Evolutionary conservation across 2,797 vertebrate species (phyloP), one percentile per base, ranked within the genome.

Genomic region (Trichosurus vulpecula): DNA sequence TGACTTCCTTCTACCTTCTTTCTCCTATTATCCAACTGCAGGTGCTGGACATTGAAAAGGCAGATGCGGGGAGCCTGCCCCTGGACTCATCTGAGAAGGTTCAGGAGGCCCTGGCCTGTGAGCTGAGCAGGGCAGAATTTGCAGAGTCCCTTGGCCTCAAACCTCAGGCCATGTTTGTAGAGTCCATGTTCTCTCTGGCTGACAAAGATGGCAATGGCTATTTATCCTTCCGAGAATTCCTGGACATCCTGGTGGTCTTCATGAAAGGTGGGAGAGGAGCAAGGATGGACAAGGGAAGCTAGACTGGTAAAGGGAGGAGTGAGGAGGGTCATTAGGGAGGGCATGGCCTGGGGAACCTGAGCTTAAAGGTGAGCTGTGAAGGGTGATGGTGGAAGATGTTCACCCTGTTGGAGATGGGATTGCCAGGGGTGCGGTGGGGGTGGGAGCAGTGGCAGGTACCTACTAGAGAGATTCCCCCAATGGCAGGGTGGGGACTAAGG

Each of bases 191-290:
- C 98, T 99, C 99, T 1, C 97, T 99, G 25, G 99, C 99, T 0
- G 99, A 99, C 98, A 99, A 99, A 97, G 99, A 99, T 0, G 99
- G 99, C 95, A 99, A 99, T 0, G 99, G 99, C 30, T 99, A 99
- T 98, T 99, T 99, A 96, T 99, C 99, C 92, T 99, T 99, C 98
- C 99, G 99, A 91, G 99, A 99, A 98, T 99, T 99, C 96, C 98
- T 99, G 41, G 99, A 99, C 96, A 99, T 99, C 93, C 98, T 99
- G 54, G 99, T 99, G 90, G 99, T 99, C 96, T 99, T 99, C 96
- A 99, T 99, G 98, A 99, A 99, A 99, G 99, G 99, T 99, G 87
- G 90, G 97, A 19, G 31, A 54, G 58, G 56, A 54, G 90, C 51
- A 91, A 54, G 47, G 93, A 54, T 14, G 87, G 19, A 25, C 54